Evolutionary conservation across 2,797 vertebrate genomes (phyloP), one percentile per base, ranked within the genome.

Genomic region (Liparis tanakae): DNA sequence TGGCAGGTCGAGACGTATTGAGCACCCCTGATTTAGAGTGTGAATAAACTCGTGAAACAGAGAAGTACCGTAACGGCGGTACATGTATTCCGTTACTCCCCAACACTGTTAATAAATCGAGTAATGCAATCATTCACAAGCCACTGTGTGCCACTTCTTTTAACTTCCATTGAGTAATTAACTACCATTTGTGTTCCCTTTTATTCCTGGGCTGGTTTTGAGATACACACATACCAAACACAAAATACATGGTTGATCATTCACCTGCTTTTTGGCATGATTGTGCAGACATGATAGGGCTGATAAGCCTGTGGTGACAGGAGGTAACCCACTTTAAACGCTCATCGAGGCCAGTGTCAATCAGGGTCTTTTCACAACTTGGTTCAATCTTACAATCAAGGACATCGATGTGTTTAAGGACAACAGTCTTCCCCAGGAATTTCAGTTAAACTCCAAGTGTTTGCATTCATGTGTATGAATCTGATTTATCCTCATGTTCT

Each of bases 381-480:
- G 10, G 1, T 51, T 18, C 14, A 51, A 15, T n/a, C 10, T 51
- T 18, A 18, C 10, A 56, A 6, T 17, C 20, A 0, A 4, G 25
- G 25, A 54, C 8, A 44, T 2, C 25, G 22, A 53, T 39, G 41
- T 61, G 9, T 30, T 30, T 14, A n/a, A 13, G 44, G 17, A 60
- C 22, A 60, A 33, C 34, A 58, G 37, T 78, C 9, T 51, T 15
- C 54, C 6, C 13, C 13, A 62, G 13, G 8, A 25, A 33, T 46
- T 36, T 54, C 14, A 64, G 7, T 15, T 64, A 46, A 2, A 61
- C 9, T 1, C 14, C 30, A 44, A 44, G 59, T 53, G 10, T 17
- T 3, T 34, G 8, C 1, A 60, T 34, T 79, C 15, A 82, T 48
- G 50, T 67, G 7, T 73, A 39, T 25, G 18, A 50, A 5, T 85